A percentile compares a stretch with the other conserved stretches of the same genome.
These are phyloP conservation scores for Calliopsis andreniformis DNA, from an alignment of 1,140 invertebrate species.

Conservation along the genomic window DNA sequence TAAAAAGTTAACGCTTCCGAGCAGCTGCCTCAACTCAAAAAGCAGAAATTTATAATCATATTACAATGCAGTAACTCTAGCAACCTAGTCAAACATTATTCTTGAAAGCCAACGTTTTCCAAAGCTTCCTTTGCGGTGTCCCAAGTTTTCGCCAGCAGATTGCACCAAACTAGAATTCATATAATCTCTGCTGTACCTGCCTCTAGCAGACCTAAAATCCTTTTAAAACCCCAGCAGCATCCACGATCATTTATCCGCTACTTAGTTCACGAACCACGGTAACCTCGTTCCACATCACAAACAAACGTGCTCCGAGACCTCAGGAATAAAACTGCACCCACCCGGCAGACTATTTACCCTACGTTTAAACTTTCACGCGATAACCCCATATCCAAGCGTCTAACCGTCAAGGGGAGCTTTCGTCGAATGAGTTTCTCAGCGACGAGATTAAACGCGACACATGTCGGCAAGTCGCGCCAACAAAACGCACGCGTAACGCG, in stretches of 20 bases:
- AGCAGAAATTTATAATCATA: no score
- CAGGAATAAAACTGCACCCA: no score
- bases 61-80: not conserved
- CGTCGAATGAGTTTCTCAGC: not conserved
- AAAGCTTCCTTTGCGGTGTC: not conserved
- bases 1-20: no score
- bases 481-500: slow-evolving; percentile 4
- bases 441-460: slow-evolving; percentile 29
- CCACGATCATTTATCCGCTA: not conserved
- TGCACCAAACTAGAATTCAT: not conserved
- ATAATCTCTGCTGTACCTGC: not conserved
- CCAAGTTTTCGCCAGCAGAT: not conserved
- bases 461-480: not conserved
- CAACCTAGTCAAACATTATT: not conserved
- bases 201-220: not conserved
- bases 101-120: not conserved
- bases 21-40: no score
- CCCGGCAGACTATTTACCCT: not conserved
- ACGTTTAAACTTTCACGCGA: not conserved
- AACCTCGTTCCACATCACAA: not conserved
- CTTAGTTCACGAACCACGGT: not conserved
- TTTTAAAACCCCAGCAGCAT: not conserved
- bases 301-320: not conserved
- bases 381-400: not conserved
- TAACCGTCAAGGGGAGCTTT: not conserved